A percentile compares a stretch with the other conserved stretches of the same genome.
phyloP scores from a whole-genome alignment of 2,113 vertebrate species.

The Chloropsis cyanopogon region DNA sequence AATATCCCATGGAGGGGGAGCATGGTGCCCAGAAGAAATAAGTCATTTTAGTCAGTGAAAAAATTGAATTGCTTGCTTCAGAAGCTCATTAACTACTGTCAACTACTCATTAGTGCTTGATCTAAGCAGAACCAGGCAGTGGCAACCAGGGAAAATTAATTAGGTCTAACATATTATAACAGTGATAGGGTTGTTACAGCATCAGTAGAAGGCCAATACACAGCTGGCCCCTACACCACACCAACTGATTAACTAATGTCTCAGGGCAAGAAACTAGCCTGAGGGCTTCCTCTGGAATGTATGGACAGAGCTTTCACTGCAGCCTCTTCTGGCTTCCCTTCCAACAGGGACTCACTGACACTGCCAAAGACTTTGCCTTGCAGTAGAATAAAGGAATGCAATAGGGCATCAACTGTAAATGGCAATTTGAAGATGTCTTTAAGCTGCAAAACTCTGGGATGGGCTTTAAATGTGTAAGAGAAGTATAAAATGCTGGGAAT shows the following conservation, averaged over 20 bases:
- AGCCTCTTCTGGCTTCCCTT: not conserved
- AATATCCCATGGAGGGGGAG: not conserved
- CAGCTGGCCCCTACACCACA: not conserved
- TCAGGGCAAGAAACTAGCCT: not conserved
- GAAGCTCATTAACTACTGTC: slow-evolving; percentile 21
- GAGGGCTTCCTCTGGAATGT: not conserved
- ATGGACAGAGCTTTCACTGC: not conserved
- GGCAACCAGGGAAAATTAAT: slow-evolving; percentile 26
- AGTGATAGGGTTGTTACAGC: not conserved
- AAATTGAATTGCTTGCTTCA: not conserved
- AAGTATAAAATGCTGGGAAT: not conserved
- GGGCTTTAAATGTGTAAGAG: not conserved
- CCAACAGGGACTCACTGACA: not conserved
- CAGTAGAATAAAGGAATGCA: not conserved
- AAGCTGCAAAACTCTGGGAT: not conserved
- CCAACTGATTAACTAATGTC: not conserved
- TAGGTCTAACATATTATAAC: not conserved
- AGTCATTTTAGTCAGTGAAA: not conserved
- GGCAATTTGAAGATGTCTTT: not conserved
- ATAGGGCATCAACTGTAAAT: not conserved
- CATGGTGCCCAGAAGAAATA: not conserved
- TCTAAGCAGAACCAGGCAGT: slow-evolving; percentile 31
- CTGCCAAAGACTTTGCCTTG: not conserved
- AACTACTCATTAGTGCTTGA: slow-evolving; percentile 15
- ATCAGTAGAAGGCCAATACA: not conserved